Percentiles rank a stretch among this genome's conserved stretches.
Conservation (phyloP, 2,888 invertebrate species). For the Melanargia galathea region DNA sequence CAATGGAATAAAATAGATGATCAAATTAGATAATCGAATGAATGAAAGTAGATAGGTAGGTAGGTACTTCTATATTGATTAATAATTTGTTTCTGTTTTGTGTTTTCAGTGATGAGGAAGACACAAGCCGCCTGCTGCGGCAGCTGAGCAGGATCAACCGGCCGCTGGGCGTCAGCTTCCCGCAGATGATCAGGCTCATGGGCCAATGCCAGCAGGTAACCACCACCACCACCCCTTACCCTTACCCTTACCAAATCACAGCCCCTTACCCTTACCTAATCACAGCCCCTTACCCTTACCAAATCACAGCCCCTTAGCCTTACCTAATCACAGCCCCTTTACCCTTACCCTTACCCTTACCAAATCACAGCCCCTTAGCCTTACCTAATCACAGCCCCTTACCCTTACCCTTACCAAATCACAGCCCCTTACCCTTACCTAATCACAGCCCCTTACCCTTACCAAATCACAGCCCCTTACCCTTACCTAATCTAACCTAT, state of each 20-base stretch:
- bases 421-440: no score
- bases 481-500: no score
- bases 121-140: slow-evolving; percentile 84
- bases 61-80: neutral
- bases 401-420: no score
- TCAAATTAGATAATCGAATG: no score
- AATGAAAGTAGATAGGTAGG: no score
- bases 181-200: slow-evolving; percentile 91
- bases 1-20: no score
- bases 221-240: slow-evolving; percentile 7
- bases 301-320: neutral
- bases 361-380: no score
- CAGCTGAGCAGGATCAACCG: slow-evolving; percentile 84
- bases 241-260: neutral
- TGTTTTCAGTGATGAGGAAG: slow-evolving; percentile 85
- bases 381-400: no score
- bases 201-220: slow-evolving; percentile 88
- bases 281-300: neutral
- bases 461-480: no score
- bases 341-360: no score
- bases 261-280: neutral
- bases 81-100: slow-evolving; percentile 12
- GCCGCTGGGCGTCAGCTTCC: slow-evolving; percentile 85
- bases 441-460: no score
- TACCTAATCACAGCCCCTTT: neutral